phyloP scores from a whole-genome alignment of 2,888 invertebrate species.

The Syrista parreyssii region DNA sequence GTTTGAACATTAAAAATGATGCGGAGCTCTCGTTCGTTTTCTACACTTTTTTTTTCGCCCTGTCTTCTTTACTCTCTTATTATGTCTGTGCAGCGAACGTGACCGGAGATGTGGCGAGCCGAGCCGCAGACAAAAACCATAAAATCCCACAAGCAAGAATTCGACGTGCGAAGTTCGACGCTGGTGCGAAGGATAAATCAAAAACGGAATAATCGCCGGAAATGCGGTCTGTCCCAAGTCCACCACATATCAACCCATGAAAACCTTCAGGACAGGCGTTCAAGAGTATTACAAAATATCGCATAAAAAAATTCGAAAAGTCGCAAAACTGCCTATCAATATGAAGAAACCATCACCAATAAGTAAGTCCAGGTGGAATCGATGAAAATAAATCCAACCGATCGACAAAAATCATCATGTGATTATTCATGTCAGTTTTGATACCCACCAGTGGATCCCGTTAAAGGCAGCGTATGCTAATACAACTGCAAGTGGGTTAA shows the following conservation, averaged over 20 bases:
- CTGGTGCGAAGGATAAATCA: background rate
- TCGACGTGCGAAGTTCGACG: background rate
- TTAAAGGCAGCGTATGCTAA: background rate
- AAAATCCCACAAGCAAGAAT: background rate
- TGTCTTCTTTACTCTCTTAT: background rate
- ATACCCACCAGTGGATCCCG: background rate
- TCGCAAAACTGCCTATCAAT: background rate
- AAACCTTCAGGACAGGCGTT: background rate
- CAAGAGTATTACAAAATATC: background rate
- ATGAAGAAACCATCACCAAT: background rate
- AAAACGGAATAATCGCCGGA: background rate
- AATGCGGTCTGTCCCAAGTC: background rate
- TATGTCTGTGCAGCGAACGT: background rate
- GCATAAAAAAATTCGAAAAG: background rate
- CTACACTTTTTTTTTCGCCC: background rate
- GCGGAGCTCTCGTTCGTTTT: background rate
- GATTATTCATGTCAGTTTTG: background rate
- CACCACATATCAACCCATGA: background rate
- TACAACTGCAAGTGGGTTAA: background rate
- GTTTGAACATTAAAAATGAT: background rate
- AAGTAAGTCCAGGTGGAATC: background rate
- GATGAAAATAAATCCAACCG: background rate
- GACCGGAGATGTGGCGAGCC: background rate
- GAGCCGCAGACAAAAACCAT: conserved; percentile 1
- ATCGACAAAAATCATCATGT: too few species aligned